Conservation (phyloP, 2,113 vertebrate genomes). For the Serranochromis macrocephalus region DNA sequence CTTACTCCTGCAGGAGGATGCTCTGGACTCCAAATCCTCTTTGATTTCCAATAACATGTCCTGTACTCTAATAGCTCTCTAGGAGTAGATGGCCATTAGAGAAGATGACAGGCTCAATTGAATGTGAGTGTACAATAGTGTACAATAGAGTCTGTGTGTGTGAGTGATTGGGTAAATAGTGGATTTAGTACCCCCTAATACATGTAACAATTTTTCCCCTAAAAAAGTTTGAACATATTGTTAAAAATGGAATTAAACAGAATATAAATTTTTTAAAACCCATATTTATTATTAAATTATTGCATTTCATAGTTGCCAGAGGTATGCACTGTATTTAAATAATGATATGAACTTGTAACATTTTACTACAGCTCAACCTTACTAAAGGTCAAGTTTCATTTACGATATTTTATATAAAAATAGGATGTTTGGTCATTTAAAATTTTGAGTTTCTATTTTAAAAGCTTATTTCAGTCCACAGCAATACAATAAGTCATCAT, state of each 20-base stretch:
- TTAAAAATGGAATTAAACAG: background rate
- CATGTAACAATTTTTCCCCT: rapidly evolving
- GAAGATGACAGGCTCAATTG: conserved; percentile 63
- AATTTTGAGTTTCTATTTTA: background rate
- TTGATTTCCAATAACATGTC: conserved; percentile 76
- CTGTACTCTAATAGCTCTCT: conserved; percentile 65
- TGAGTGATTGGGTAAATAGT: background rate
- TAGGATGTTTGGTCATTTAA: background rate
- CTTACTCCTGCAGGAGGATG: conserved; percentile 48
- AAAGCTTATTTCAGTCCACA: background rate
- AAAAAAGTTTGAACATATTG: background rate
- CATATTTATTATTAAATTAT: background rate
- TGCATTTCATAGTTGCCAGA: background rate
- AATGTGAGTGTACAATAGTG: conserved; percentile 31
- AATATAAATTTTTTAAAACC: background rate
- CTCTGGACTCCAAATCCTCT: conserved; percentile 68
- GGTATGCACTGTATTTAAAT: background rate
- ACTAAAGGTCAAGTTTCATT: background rate
- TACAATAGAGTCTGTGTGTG: background rate
- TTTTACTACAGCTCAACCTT: background rate
- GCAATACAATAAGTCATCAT: background rate
- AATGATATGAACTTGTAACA: background rate
- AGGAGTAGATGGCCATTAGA: conserved; percentile 50
- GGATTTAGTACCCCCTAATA: background rate
- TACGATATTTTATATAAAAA: background rate